Conservation (phyloP, 2,797 vertebrate genomes). For the Pipistrellus kuhlii region DNA sequence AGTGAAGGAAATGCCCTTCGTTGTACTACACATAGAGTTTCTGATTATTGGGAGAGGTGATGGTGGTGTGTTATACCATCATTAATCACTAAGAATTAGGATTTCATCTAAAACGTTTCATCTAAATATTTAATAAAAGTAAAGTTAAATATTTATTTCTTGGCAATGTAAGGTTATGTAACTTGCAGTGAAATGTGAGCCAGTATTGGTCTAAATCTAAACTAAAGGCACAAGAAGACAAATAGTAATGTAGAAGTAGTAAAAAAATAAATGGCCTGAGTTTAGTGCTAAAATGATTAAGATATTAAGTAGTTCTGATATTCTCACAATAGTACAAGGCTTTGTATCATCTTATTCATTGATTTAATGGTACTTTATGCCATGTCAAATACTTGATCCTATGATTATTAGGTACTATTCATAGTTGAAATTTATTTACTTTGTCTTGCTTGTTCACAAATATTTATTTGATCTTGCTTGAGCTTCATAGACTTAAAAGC, state of each 20-base stretch:
- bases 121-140: background rate
- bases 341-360: slow-evolving; percentile 34
- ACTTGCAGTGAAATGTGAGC: slow-evolving; percentile 2
- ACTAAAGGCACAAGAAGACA: background rate
- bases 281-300: background rate
- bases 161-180: slow-evolving; percentile 7
- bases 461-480: slow-evolving; percentile 21
- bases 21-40: background rate
- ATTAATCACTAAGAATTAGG: background rate
- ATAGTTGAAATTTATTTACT: slow-evolving; percentile 43
- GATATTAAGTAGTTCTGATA: slow-evolving; percentile 20
- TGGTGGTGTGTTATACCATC: background rate
- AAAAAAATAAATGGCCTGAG: background rate
- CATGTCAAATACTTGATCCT: slow-evolving; percentile 12
- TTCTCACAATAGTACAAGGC: background rate
- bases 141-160: slow-evolving; percentile 23
- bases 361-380: background rate
- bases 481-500: slow-evolving; percentile 49
- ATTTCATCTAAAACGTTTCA: background rate
- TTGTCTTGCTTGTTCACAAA: slow-evolving; percentile 39
- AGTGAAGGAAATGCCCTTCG: background rate
- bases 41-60: background rate
- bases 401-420: background rate
- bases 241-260: background rate
- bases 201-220: slow-evolving; percentile 47